Percentiles rank a stretch among this genome's conserved stretches.
phyloP scores from a whole-genome alignment of 2,113 vertebrate genomes.

The Centropus bengalensis region DNA sequence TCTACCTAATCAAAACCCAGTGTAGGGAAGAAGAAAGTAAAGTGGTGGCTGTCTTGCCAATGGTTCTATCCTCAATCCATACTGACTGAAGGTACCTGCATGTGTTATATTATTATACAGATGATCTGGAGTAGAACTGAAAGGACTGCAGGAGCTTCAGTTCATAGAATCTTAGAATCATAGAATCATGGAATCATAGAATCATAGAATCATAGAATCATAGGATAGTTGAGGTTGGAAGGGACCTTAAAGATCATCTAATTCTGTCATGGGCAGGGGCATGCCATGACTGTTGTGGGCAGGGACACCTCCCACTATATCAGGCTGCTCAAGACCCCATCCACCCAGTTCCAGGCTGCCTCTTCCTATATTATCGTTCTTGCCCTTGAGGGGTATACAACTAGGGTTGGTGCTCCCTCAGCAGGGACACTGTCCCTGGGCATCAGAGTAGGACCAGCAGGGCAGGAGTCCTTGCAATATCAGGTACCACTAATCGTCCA shows the following conservation, averaged over 20 bases:
- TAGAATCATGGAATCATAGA: too few species aligned
- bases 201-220: too few species aligned
- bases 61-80: not conserved
- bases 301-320: too few species aligned
- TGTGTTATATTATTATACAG: not conserved
- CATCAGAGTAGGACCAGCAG: not conserved
- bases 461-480: not conserved
- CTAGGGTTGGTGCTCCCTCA: not conserved
- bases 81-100: not conserved
- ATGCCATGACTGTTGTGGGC: too few species aligned
- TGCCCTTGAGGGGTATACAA: not conserved
- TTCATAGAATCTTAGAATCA: not conserved
- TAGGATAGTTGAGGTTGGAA: too few species aligned
- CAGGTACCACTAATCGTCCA: accelerated
- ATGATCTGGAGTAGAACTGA: not conserved
- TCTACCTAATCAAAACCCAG: not conserved
- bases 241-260: too few species aligned
- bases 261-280: too few species aligned
- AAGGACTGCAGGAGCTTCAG: not conserved
- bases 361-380: not conserved
- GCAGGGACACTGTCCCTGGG: accelerated
- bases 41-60: not conserved
- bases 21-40: not conserved
- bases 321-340: too few species aligned
- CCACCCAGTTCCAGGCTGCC: too few species aligned